phyloP scores from a whole-genome alignment of 1,140 invertebrate genomes.

The Helicoverpa zea region DNA sequence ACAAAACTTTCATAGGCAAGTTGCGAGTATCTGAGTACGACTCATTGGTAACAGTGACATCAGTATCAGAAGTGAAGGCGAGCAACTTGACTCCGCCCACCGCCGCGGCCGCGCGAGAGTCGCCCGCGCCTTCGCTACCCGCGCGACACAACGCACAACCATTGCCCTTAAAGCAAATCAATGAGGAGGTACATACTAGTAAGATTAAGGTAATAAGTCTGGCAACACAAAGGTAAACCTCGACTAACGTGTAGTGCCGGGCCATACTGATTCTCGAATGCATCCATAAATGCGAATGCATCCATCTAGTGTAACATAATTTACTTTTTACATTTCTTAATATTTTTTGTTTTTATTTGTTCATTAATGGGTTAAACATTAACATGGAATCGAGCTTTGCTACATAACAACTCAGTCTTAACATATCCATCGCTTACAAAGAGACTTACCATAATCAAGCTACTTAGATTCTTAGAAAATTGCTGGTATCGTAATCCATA shows the following conservation, averaged over 20 bases:
- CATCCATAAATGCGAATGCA: too few relatives aligned
- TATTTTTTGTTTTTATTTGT: too few relatives aligned
- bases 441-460: too few relatives aligned
- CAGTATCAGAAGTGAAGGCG: constrained; percentile 77
- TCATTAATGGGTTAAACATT: too few relatives aligned
- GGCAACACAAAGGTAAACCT: background rate
- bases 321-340: too few relatives aligned
- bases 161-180: constrained; percentile 78
- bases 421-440: too few relatives aligned
- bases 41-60: constrained; percentile 65
- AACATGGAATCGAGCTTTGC: too few relatives aligned
- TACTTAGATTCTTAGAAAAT: too few relatives aligned
- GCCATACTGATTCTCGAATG: too few relatives aligned
- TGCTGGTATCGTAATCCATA: background rate
- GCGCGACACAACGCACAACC: constrained; percentile 71
- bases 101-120: constrained; percentile 48
- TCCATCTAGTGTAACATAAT: too few relatives aligned
- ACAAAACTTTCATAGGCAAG: constrained; percentile 31
- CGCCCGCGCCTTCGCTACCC: constrained; percentile 56
- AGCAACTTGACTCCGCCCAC: constrained; percentile 70
- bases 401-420: too few relatives aligned
- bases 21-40: constrained; percentile 29
- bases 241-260: too few relatives aligned
- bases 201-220: constrained; percentile 23
- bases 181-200: constrained; percentile 74